Evolutionary conservation across 2,113 vertebrate genomes (phyloP), one percentile per base, ranked within the genome.

Genomic region (Azemiops feae): DNA sequence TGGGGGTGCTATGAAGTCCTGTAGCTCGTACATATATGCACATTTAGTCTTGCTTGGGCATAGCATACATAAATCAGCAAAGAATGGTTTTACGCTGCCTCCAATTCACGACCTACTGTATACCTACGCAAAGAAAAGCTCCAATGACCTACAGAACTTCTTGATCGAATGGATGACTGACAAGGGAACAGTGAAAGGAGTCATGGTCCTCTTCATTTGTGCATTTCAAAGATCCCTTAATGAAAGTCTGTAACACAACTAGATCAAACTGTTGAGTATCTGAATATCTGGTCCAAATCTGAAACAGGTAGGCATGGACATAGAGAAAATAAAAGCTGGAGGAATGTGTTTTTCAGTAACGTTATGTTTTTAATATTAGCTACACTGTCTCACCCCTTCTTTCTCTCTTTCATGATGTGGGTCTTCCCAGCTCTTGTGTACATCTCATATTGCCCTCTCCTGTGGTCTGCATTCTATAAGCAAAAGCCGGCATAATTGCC

Each of bases 401-500:
- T 11, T 55, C 89, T 58, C 7, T 53, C n/a, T 23, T 22, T 34
- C 45, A 20, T 18, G 30, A 53, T 34, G 18, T n/a, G 30, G 30
- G 74, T 3, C 45, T 92, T 55, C 1, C 89, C 95, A 45, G 55
- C 74, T 50, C 8, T 30, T 0, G 57, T 0, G 57, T 0, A 87
- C 93, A 92, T 91, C 94, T 93, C 94, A 91, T 9, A 0, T 94
- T n/a, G 57, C 89, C 16, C 91, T 92, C 88, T 53, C 74, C 30
- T 2, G 96, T 87, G 96, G 2, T 93, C 92, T 91, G 94, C 30
- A 16, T 91, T 0, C 39, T 34, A 11, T 93, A 64, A 0, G 1
- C 18, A 20, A 93, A 89, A 3, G 91, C 11, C 89, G 0, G 88
- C 85, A 81, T 96, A 96, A 95, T 97, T 97, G 97, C 96, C 97